These are phyloP conservation scores for rat (Rattus norvegicus) DNA, from an alignment of 2,113 vertebrate genomes.

Conservation along the genomic window DNA sequence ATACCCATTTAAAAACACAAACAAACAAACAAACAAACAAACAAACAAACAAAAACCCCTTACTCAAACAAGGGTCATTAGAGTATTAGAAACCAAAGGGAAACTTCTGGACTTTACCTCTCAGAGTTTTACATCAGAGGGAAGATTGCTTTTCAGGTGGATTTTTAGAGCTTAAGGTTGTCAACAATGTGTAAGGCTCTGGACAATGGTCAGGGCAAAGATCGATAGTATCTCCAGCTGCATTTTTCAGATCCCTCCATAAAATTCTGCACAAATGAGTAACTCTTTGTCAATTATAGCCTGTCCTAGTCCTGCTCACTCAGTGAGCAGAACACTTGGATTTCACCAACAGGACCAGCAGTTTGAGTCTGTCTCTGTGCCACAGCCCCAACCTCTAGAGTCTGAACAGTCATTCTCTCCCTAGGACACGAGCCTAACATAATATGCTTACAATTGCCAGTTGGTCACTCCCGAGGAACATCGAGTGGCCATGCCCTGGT, in stretches of 20 bases:
- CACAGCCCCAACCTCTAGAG: background rate
- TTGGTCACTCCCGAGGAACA: background rate
- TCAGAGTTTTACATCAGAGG: constrained; percentile 30
- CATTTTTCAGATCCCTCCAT: background rate
- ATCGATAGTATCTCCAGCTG: background rate
- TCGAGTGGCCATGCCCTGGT: background rate
- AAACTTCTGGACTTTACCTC: background rate
- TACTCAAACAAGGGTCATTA: background rate
- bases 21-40: background rate
- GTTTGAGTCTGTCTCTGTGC: background rate
- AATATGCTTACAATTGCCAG: background rate
- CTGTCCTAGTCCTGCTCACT: background rate
- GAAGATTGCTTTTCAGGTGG: background rate
- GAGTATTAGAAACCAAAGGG: background rate
- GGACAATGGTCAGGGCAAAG: background rate
- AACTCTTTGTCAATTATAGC: background rate
- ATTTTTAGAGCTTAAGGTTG: background rate
- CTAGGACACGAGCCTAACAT: background rate
- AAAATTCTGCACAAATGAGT: background rate
- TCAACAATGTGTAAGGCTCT: background rate
- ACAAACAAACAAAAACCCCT: background rate
- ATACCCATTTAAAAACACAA: background rate
- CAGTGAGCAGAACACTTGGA: background rate
- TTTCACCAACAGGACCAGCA: background rate
- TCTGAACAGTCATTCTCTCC: background rate